phyloP scores from a whole-genome alignment of 2,888 invertebrate genomes.

The Drosophila monieri region DNA sequence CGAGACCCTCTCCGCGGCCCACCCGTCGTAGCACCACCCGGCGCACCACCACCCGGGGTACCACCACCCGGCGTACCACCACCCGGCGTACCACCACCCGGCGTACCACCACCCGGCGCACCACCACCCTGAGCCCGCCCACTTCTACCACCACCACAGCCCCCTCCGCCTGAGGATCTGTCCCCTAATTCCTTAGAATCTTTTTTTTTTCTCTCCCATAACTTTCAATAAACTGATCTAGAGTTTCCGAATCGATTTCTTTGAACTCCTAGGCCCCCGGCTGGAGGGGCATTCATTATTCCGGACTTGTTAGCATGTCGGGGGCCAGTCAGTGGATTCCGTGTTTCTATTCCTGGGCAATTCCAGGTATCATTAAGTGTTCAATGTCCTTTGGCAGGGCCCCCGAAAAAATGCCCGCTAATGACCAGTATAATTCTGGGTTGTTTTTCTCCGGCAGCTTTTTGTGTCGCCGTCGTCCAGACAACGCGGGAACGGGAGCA shows the following conservation, averaged over 20 bases:
- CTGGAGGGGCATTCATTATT: not conserved
- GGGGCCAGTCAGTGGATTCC: conserved; percentile 6
- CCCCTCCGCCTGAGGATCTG: not conserved
- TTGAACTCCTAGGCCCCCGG: not conserved
- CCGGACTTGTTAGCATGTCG: not conserved
- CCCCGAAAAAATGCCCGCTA: conserved; percentile 24
- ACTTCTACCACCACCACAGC: not conserved
- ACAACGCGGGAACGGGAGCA: conserved; percentile 6
- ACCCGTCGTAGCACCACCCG: conserved; percentile 1
- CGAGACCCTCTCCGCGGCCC: not conserved
- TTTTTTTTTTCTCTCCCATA: conserved; percentile 4
- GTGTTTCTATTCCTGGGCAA: not conserved
- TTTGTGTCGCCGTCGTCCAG: conserved; percentile 18
- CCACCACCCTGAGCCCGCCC: not conserved
- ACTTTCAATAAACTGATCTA: conserved; percentile 1
- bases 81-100: conserved; percentile 8
- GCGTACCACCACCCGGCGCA: not conserved
- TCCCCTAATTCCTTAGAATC: too few species aligned
- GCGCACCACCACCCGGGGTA: not conserved
- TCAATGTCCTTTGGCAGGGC: conserved; percentile 17
- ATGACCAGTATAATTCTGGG: conserved; percentile 22
- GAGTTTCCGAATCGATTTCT: not conserved
- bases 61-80: conserved; percentile 1
- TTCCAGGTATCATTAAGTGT: conserved; percentile 36
- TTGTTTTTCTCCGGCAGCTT: conserved; percentile 3